These are phyloP conservation scores for Drosophila tani DNA, from an alignment of 1,140 invertebrate species.

Conservation along the genomic window DNA sequence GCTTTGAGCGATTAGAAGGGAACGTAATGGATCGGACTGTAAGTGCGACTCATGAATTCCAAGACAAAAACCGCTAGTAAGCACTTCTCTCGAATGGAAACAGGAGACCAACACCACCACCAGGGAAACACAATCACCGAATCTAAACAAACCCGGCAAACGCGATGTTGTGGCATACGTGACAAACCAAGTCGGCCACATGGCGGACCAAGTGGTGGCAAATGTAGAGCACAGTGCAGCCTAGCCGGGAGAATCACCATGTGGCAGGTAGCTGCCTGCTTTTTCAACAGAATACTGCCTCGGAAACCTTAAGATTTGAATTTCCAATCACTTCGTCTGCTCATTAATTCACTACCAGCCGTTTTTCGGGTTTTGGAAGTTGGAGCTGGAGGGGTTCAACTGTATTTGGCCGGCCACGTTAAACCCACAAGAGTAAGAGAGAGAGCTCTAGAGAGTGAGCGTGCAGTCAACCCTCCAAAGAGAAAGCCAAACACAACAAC, in stretches of 20 bases:
- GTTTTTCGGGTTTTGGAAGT: conserved; percentile 20
- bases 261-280: not conserved
- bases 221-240: conserved; percentile 12
- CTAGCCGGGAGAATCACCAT: not conserved
- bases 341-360: not conserved
- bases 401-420: conserved; percentile 32
- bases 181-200: conserved; percentile 50
- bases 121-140: conserved; percentile 11
- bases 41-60: not conserved
- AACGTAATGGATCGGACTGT: not conserved
- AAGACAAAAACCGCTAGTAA: not conserved
- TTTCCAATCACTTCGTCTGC: conserved; percentile 3
- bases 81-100: conserved; percentile 5
- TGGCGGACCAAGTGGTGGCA: conserved; percentile 52
- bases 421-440: not conserved
- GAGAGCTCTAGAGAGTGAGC: not conserved
- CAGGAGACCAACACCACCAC: not conserved
- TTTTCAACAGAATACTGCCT: not conserved
- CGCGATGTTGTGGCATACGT: conserved; percentile 59
- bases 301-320: conserved; percentile 1
- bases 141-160: conserved; percentile 54
- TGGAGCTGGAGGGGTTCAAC: conserved; percentile 2
- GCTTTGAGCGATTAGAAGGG: not conserved
- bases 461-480: conserved; percentile 1
- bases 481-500: conserved; percentile 18